Evolutionary conservation across 2,888 invertebrate species (phyloP).

Genomic region (Scaptomyza caliginosa): DNA sequence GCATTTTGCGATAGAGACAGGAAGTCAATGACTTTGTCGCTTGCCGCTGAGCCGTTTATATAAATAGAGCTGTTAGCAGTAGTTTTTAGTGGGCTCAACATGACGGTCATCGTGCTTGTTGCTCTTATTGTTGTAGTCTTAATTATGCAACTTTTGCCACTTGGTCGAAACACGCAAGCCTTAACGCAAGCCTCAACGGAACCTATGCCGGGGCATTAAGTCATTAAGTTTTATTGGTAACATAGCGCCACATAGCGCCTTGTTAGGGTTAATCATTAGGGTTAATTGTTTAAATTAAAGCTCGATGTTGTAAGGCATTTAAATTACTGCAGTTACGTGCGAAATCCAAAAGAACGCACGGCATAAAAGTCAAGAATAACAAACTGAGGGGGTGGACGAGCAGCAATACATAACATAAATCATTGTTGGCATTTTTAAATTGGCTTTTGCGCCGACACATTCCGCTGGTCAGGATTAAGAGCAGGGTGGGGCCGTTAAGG

Average conservation of each 20-base stretch:
- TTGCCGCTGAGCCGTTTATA: slow-evolving; percentile 61
- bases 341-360: slow-evolving; percentile 8
- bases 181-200: slow-evolving; percentile 23
- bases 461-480: slow-evolving; percentile 67
- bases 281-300: slow-evolving; percentile 80
- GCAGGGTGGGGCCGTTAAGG: slow-evolving; percentile 2
- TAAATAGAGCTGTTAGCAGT: slow-evolving; percentile 74
- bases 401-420: slow-evolving; percentile 67
- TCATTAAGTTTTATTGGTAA: slow-evolving; percentile 76
- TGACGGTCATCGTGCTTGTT: slow-evolving; percentile 29
- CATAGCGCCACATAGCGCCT: slow-evolving; percentile 30
- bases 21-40: slow-evolving; percentile 73
- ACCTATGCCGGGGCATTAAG: slow-evolving; percentile 64
- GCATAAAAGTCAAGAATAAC: not conserved
- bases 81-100: slow-evolving; percentile 60
- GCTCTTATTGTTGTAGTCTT: slow-evolving; percentile 43
- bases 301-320: slow-evolving; percentile 47
- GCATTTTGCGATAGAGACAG: slow-evolving; percentile 45
- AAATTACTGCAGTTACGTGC: slow-evolving; percentile 46
- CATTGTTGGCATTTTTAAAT: slow-evolving; percentile 83
- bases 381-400: not conserved
- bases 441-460: slow-evolving; percentile 77
- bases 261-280: slow-evolving; percentile 70
- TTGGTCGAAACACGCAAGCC: slow-evolving; percentile 57
- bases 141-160: slow-evolving; percentile 77